phyloP scores from a whole-genome alignment of 2,113 vertebrate species.

The Ondatra zibethicus region DNA sequence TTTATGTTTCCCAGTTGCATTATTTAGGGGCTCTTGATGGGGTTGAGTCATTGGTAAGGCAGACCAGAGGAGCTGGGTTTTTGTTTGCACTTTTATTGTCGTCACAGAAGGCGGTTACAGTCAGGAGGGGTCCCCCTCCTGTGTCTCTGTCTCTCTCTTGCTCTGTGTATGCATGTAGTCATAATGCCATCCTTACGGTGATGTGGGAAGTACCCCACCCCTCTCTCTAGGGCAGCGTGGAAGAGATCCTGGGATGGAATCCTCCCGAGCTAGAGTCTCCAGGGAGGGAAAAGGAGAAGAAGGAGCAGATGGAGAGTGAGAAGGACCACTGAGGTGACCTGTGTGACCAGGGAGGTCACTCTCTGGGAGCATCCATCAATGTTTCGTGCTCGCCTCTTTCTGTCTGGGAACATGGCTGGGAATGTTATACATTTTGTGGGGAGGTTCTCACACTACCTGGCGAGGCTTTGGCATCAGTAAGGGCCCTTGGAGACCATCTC shows the following conservation, averaged over 20 bases:
- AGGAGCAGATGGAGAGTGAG: not conserved
- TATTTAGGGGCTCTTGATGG: not conserved
- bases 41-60: not conserved
- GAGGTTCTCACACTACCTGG: not conserved
- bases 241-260: not conserved
- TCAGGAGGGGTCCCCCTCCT: not conserved
- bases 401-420: not conserved
- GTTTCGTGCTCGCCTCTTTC: not conserved
- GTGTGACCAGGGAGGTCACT: not conserved
- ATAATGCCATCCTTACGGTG: not conserved
- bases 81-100: not conserved
- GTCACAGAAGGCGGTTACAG: not conserved
- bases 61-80: not conserved
- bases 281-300: not conserved
- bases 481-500: not conserved
- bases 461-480: not conserved
- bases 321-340: not conserved
- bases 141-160: not conserved
- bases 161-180: not conserved
- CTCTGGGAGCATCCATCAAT: not conserved
- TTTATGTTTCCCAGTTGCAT: not conserved
- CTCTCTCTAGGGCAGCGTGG: not conserved
- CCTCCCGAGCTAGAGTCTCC: not conserved
- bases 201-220: not conserved
- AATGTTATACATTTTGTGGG: not conserved